Percentiles rank a stretch among this genome's conserved stretches.
Conservation (phyloP, 2,113 vertebrate genomes). For the Ceyx cyanopectus region DNA sequence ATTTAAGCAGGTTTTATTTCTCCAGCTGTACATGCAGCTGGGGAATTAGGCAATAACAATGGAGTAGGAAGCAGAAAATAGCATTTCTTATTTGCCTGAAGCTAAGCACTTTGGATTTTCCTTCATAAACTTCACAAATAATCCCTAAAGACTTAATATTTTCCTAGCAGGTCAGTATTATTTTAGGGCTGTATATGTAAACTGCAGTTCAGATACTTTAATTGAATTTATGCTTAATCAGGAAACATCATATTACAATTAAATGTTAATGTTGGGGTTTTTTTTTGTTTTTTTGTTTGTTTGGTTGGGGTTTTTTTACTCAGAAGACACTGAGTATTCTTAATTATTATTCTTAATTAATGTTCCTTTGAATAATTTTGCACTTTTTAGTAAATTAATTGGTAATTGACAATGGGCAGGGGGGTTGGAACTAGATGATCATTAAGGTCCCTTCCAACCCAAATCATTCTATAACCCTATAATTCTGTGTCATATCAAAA, state of each 20-base stretch:
- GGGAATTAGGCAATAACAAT: not conserved
- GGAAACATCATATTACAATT: not conserved
- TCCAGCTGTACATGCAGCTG: not conserved
- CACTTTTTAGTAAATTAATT: constrained; percentile 7
- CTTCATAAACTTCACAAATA: not conserved
- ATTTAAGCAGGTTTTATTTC: constrained; percentile 40
- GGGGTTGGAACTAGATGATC: too few species aligned
- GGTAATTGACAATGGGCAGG: not conserved
- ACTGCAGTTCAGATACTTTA: not conserved
- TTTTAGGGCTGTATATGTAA: not conserved
- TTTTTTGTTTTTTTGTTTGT: too few species aligned
- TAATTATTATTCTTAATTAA: not conserved
- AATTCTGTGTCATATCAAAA: not conserved
- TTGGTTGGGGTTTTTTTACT: not conserved
- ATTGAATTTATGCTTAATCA: not conserved
- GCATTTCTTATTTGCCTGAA: not conserved
- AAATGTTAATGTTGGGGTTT: not conserved
- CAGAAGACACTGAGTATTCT: not conserved
- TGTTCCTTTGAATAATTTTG: not conserved
- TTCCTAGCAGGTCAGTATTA: not conserved
- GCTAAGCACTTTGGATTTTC: not conserved
- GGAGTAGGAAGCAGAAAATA: not conserved
- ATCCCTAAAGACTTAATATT: not conserved
- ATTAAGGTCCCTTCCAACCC: too few species aligned
- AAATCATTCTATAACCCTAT: not conserved